Evolutionary conservation across 2,888 invertebrate genomes (phyloP), one percentile per base, ranked within the genome.

Genomic region (Azorinus chamasolen): DNA sequence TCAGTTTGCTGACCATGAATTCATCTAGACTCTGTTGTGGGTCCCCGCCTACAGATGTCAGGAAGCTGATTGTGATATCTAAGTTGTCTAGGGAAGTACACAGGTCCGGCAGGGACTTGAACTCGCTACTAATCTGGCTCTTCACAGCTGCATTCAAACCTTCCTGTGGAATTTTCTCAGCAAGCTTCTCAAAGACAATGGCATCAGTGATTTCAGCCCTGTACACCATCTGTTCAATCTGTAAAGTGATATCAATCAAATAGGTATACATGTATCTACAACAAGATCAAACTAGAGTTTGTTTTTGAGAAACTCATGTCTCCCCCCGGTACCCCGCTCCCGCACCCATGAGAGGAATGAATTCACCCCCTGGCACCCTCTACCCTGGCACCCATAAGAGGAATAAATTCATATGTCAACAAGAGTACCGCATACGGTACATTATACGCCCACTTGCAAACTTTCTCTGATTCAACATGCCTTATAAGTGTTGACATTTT

Each of bases 211-310:
- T 76, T 45, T 90, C 90, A 54, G 88, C 83, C 57, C 83, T 62
- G 73, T 85, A 90, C 1, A 74, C 43, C 78, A 90, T 81, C 8
- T 74, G 83, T 6, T 87, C 83, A 53, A 88, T 79, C 88, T 88
- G 69, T 51, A 70, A 55, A 48, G 59, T n/a, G 66, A 18, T 55
- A 53, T 5, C 18, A 53, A 2, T 25, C 3, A 53, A 46, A 12
- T 46, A 46, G n/a, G n/a, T n/a, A n/a, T n/a, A n/a, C n/a, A n/a
- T n/a, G n/a, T n/a, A n/a, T n/a, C n/a, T n/a, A n/a, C n/a, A n/a
- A n/a, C n/a, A n/a, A n/a, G n/a, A n/a, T n/a, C n/a, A n/a, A n/a
- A n/a, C n/a, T n/a, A n/a, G n/a, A n/a, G n/a, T n/a, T n/a, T n/a
- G n/a, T n/a, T n/a, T n/a, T n/a, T n/a, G n/a, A n/a, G n/a, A n/a